These are phyloP conservation scores for Megalops atlanticus DNA, from an alignment of 2,113 vertebrate genomes.

Conservation along the genomic window DNA sequence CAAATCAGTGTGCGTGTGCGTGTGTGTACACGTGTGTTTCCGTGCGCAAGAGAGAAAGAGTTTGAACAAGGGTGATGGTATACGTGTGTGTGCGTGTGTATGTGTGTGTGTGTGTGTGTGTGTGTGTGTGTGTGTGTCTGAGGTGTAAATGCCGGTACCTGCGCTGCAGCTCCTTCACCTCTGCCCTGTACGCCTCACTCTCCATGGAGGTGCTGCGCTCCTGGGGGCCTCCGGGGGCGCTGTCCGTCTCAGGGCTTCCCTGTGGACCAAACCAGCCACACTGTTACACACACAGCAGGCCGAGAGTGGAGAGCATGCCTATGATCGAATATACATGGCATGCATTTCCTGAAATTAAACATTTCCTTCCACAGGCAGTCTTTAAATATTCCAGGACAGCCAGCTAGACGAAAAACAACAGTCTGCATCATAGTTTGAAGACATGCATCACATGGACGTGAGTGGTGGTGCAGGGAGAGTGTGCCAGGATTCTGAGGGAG, in stretches of 20 bases:
- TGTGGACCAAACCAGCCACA: conserved; percentile 54
- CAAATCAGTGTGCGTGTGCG: too few species aligned
- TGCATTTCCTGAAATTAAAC: too few species aligned
- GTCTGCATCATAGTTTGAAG: not conserved
- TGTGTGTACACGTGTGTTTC: too few species aligned
- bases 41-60: too few species aligned
- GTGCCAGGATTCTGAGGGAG: not conserved
- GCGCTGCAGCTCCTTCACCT: conserved; percentile 76
- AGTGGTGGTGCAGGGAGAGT: not conserved
- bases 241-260: conserved; percentile 70
- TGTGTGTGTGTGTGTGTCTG: too few species aligned
- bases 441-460: too few species aligned
- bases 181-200: conserved; percentile 62
- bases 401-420: not conserved
- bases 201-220: conserved; percentile 67
- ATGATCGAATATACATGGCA: too few species aligned
- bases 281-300: too few species aligned
- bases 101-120: too few species aligned
- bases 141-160: conserved; percentile 64
- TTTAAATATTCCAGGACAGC: not conserved
- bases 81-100: too few species aligned
- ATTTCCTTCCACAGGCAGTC: not conserved
- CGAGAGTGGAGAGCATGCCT: too few species aligned
- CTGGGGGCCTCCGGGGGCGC: conserved; percentile 86
- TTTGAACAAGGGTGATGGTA: too few species aligned